A percentile compares a stretch with the other conserved stretches of the same genome.
Evolutionary conservation across 2,797 vertebrate species (phyloP).

Genomic region (Lycodopsis pacificus): DNA sequence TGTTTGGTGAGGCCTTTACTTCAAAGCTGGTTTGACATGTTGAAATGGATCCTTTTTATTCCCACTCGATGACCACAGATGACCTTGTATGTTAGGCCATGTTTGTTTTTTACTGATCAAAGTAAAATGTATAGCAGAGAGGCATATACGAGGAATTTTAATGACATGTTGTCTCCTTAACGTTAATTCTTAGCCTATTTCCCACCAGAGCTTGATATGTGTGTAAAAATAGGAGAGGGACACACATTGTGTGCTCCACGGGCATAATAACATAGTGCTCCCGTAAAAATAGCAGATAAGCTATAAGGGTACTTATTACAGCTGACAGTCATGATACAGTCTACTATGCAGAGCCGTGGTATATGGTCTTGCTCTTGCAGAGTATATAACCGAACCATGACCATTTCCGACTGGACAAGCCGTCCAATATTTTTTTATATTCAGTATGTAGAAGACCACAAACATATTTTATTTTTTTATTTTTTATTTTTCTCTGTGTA

Average conservation of each 20-base stretch:
- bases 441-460: conserved; percentile 12
- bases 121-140: conserved; percentile 35
- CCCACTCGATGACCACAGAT: conserved; percentile 29
- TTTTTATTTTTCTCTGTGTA: too few relatives aligned
- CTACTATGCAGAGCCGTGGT: conserved; percentile 10
- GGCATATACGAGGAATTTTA: conserved; percentile 48
- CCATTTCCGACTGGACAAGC: neutral
- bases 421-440: neutral
- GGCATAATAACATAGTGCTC: conserved; percentile 71
- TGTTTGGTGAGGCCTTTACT: conserved; percentile 47
- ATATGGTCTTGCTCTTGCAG: conserved; percentile 12
- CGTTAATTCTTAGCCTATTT: conserved; percentile 72
- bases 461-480: neutral
- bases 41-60: conserved; percentile 68
- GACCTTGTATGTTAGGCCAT: conserved; percentile 12
- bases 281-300: conserved; percentile 71
- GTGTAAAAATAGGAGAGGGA: conserved; percentile 60
- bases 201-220: conserved; percentile 69
- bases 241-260: conserved; percentile 50
- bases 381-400: conserved; percentile 7
- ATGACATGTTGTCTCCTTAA: conserved; percentile 67
- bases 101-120: conserved; percentile 49
- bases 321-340: conserved; percentile 49
- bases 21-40: conserved; percentile 52
- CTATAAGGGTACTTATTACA: conserved; percentile 72